These are phyloP conservation scores for Adelges cooleyi DNA, from an alignment of 1,140 invertebrate genomes.

Conservation along the genomic window DNA sequence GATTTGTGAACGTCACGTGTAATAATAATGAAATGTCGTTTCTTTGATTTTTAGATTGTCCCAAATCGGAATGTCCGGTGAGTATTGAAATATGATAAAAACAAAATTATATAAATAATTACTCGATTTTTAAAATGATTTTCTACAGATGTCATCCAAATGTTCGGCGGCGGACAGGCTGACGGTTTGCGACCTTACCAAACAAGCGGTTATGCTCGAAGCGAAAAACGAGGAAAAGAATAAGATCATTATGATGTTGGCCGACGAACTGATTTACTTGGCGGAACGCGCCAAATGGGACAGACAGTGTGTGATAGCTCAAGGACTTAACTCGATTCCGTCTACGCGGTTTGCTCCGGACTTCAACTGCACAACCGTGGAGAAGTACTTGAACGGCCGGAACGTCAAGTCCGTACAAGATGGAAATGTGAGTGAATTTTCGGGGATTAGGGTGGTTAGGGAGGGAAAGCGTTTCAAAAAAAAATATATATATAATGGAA, in stretches of 20 bases:
- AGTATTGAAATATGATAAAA: background rate
- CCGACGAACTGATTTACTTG: slow-evolving; percentile 29
- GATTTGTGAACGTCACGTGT: background rate
- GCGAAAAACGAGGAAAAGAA: slow-evolving; percentile 30
- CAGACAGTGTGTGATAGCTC: background rate
- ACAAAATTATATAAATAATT: no score
- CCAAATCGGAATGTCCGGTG: background rate
- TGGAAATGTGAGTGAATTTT: background rate
- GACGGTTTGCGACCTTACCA: slow-evolving; percentile 15
- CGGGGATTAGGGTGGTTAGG: no score
- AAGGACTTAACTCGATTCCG: background rate
- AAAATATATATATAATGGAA: no score
- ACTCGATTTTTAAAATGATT: background rate
- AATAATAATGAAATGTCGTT: no score
- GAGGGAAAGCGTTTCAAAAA: no score
- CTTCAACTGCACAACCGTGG: slow-evolving; percentile 29
- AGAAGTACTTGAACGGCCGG: slow-evolving; percentile 23
- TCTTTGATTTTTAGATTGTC: background rate
- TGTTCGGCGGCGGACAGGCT: background rate
- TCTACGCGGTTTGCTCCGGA: slow-evolving; percentile 9
- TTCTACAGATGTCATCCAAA: background rate
- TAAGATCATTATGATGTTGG: slow-evolving; percentile 29
- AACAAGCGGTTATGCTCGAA: slow-evolving; percentile 27
- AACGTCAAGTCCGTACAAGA: background rate
- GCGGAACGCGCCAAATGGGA: background rate